These are phyloP conservation scores for Aspidiotus rigidus DNA, from an alignment of 2,888 invertebrate species.

Conservation along the genomic window DNA sequence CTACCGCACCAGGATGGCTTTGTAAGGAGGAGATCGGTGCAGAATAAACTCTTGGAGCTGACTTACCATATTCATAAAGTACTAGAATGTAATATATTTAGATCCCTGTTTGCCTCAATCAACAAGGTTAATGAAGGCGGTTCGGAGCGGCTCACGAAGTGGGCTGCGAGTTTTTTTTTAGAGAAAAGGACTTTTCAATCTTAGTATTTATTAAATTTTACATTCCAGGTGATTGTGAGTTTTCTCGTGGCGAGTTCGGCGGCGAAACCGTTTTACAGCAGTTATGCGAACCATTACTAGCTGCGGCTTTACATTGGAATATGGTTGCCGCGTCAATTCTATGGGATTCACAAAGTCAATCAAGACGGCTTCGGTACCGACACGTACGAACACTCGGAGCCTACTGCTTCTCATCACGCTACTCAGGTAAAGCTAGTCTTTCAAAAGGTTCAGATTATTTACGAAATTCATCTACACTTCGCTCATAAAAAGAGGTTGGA, in stretches of 20 bases:
- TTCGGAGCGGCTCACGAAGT: too few species aligned
- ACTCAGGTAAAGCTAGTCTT: slow-evolving; percentile 39
- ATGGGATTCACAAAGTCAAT: slow-evolving; percentile 40
- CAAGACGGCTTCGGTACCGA: slow-evolving; percentile 45
- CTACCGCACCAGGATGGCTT: too few species aligned
- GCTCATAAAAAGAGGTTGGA: too few species aligned
- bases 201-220: neutral
- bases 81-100: too few species aligned
- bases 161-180: too few species aligned
- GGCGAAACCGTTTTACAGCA: slow-evolving; percentile 36
- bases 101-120: too few species aligned
- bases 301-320: slow-evolving; percentile 36
- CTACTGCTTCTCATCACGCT: slow-evolving; percentile 43
- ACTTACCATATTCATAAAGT: too few species aligned
- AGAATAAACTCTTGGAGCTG: too few species aligned
- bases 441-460: neutral
- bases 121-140: too few species aligned
- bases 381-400: slow-evolving; percentile 43
- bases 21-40: too few species aligned
- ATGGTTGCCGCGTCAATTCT: slow-evolving; percentile 28
- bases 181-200: neutral
- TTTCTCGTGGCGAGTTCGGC: slow-evolving; percentile 45
- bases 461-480: neutral
- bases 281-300: slow-evolving; percentile 24
- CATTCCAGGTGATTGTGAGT: slow-evolving; percentile 50